Evolutionary conservation across 1,140 invertebrate species (phyloP).

Genomic region (Potamilus streckersoni): DNA sequence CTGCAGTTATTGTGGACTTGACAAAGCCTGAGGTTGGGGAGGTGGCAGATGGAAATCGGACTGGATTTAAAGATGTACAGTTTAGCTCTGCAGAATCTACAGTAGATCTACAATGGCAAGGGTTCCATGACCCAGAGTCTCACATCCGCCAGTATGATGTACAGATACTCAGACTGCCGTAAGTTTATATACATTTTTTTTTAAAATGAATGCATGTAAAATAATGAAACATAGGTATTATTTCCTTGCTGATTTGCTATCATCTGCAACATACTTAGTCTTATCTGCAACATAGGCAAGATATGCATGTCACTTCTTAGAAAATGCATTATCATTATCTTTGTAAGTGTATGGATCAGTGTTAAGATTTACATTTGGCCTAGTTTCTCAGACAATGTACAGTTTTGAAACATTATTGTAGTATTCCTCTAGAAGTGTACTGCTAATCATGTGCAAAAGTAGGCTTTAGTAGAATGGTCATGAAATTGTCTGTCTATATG

Average conservation of each 20-base stretch:
- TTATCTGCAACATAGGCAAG: no score
- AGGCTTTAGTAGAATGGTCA: no score
- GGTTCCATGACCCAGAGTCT: constrained; percentile 46
- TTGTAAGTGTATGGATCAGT: no score
- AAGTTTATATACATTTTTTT: constrained; percentile 1
- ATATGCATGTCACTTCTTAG: no score
- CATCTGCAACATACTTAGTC: no score
- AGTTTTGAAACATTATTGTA: no score
- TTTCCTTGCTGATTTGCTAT: neutral
- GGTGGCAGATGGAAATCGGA: constrained; percentile 38
- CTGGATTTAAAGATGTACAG: constrained; percentile 31
- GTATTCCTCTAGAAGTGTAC: no score
- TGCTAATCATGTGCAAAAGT: no score
- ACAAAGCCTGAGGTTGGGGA: constrained; percentile 41
- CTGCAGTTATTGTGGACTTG: constrained; percentile 40
- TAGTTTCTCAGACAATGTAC: no score
- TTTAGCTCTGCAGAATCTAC: constrained; percentile 33
- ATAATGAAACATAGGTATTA: neutral
- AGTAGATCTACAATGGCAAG: constrained; percentile 43
- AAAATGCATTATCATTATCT: no score
- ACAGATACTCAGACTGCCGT: constrained; percentile 35
- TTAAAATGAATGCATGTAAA: neutral
- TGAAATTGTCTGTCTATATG: no score
- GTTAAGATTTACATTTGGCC: no score
- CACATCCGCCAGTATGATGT: constrained; percentile 42